These are phyloP conservation scores for Aphrophora alni DNA, from an alignment of 2,888 invertebrate genomes.

Conservation along the genomic window DNA sequence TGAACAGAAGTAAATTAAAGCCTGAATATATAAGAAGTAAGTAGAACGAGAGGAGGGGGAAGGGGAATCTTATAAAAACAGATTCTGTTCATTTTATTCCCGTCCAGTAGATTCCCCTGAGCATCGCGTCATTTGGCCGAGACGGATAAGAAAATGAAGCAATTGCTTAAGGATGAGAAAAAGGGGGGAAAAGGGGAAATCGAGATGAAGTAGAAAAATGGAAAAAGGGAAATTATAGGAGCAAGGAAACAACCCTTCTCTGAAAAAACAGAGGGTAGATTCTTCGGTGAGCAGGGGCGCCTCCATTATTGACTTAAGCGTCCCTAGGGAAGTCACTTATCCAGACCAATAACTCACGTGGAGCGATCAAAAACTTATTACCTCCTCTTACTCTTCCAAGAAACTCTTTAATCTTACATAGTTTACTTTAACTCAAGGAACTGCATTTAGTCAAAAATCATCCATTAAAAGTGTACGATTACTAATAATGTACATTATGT, in stretches of 20 bases:
- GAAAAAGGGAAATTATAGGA: conserved; percentile 40
- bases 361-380: conserved; percentile 2
- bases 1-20: background rate
- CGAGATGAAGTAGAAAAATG: conserved; percentile 41
- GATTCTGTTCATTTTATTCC: conserved; percentile 28
- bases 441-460: no score
- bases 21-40: background rate
- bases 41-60: background rate
- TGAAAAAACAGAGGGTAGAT: conserved; percentile 32
- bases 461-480: no score
- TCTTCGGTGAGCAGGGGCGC: conserved; percentile 25
- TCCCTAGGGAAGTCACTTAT: conserved; percentile 8
- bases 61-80: background rate
- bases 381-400: background rate
- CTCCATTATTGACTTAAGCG: conserved; percentile 33
- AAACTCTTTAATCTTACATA: conserved; percentile 3
- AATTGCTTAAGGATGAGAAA: conserved; percentile 25
- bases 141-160: conserved; percentile 37
- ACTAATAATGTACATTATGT: no score
- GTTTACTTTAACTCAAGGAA: background rate
- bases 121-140: conserved; percentile 29
- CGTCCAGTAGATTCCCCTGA: conserved; percentile 2
- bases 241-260: conserved; percentile 25
- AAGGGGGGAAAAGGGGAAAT: conserved; percentile 31
- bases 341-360: conserved; percentile 15